These are phyloP conservation scores for Leptocoma aspasia DNA, from an alignment of 2,113 vertebrate species.

Conservation along the genomic window DNA sequence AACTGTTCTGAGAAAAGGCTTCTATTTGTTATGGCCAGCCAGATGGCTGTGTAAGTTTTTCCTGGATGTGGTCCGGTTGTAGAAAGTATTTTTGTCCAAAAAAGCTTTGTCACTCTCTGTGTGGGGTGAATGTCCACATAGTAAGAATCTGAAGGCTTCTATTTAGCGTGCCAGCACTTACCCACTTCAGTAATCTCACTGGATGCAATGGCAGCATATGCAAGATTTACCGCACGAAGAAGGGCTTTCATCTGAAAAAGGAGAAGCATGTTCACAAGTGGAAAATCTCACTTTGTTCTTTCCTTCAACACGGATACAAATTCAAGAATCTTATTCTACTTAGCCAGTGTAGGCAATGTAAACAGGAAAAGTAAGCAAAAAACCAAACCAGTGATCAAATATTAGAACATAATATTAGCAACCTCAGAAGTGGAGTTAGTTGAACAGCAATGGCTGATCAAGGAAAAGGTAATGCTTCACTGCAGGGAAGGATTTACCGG, in stretches of 20 bases:
- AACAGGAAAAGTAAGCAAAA: not conserved
- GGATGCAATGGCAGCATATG: not conserved
- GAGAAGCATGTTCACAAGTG: rapidly evolving
- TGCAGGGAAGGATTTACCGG: not conserved
- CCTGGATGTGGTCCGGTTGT: not conserved
- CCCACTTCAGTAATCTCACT: not conserved
- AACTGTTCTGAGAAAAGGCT: not conserved
- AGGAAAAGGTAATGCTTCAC: not conserved
- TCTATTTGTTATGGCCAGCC: rapidly evolving
- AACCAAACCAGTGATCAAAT: not conserved
- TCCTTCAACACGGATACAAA: not conserved
- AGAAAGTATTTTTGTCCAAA: not conserved
- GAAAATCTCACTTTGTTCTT: not conserved
- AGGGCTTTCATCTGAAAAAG: not conserved
- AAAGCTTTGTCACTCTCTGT: not conserved
- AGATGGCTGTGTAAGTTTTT: not conserved
- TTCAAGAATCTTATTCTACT: not conserved
- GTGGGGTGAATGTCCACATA: not conserved
- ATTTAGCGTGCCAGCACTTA: not conserved
- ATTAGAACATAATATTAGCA: not conserved
- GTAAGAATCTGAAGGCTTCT: not conserved
- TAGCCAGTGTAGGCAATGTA: not conserved
- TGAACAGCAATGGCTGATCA: not conserved
- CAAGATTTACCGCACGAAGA: not conserved
- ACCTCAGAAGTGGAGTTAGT: not conserved